Evolutionary conservation across 2,797 vertebrate genomes (phyloP).

Genomic region (Myotis planiceps): DNA sequence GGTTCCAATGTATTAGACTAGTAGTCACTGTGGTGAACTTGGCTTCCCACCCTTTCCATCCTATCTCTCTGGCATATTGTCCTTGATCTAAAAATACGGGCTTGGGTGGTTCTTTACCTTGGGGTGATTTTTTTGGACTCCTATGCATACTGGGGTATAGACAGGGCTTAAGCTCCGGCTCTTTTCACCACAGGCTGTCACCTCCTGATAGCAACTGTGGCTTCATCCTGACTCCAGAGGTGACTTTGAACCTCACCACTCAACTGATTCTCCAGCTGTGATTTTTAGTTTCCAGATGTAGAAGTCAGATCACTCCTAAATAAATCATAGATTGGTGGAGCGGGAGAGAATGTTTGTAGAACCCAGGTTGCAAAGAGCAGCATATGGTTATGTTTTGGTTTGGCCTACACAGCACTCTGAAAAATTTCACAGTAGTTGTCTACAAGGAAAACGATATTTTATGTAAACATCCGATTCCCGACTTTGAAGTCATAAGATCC

Average conservation of each 20-base stretch:
- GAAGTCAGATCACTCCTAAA: not conserved
- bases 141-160: not conserved
- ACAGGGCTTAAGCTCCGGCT: not conserved
- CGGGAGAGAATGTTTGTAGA: slow-evolving; percentile 21
- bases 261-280: slow-evolving; percentile 14
- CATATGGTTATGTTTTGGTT: slow-evolving; percentile 10
- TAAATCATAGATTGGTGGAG: not conserved
- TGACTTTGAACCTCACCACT: not conserved
- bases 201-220: not conserved
- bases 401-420: not conserved
- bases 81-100: not conserved
- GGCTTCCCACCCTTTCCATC: not conserved
- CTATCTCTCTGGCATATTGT: not conserved
- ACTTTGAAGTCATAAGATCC: not conserved
- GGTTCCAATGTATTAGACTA: not conserved
- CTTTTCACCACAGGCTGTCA: not conserved
- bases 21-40: not conserved
- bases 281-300: slow-evolving; percentile 33
- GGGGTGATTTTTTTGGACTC: not conserved
- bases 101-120: not conserved
- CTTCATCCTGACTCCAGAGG: not conserved
- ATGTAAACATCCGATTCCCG: not conserved
- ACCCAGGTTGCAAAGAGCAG: not conserved
- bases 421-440: not conserved
- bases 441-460: not conserved